A percentile compares a stretch with the other conserved stretches of the same genome.
Conservation (phyloP, 2,888 invertebrate genomes). For the Diplazon laetatorius region DNA sequence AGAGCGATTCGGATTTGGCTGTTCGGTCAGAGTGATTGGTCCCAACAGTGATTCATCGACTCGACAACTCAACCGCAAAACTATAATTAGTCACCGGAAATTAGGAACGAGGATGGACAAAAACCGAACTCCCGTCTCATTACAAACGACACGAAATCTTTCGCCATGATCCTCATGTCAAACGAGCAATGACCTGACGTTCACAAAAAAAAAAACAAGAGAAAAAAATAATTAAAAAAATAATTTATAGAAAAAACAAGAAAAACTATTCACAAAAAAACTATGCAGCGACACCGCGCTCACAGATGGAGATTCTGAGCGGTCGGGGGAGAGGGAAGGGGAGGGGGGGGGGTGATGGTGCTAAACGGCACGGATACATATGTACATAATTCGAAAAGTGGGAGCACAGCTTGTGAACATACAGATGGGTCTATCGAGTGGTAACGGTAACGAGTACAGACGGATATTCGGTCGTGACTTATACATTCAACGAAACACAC, state of each 20-base stretch:
- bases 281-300: conserved; percentile 28
- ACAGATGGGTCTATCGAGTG: conserved; percentile 59
- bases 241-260: conserved; percentile 1
- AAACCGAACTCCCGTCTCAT: not conserved
- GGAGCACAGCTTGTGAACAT: conserved; percentile 49
- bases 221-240: not conserved
- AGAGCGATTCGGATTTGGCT: conserved; percentile 40
- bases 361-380: conserved; percentile 45
- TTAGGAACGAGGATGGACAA: conserved; percentile 15
- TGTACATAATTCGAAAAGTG: conserved; percentile 41
- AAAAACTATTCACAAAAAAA: no score
- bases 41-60: conserved; percentile 58
- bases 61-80: conserved; percentile 37
- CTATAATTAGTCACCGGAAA: conserved; percentile 16
- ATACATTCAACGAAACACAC: conserved; percentile 58
- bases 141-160: not conserved
- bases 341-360: conserved; percentile 28
- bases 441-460: conserved; percentile 55
- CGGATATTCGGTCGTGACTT: conserved; percentile 52
- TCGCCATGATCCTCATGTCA: conserved; percentile 21
- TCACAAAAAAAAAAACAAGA: not conserved
- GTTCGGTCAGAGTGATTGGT: conserved; percentile 55
- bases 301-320: conserved; percentile 10
- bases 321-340: no score
- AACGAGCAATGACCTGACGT: conserved; percentile 18